Evolutionary conservation across 2,888 invertebrate genomes (phyloP), one percentile per base, ranked within the genome.

Genomic region (Phengaris arion): DNA sequence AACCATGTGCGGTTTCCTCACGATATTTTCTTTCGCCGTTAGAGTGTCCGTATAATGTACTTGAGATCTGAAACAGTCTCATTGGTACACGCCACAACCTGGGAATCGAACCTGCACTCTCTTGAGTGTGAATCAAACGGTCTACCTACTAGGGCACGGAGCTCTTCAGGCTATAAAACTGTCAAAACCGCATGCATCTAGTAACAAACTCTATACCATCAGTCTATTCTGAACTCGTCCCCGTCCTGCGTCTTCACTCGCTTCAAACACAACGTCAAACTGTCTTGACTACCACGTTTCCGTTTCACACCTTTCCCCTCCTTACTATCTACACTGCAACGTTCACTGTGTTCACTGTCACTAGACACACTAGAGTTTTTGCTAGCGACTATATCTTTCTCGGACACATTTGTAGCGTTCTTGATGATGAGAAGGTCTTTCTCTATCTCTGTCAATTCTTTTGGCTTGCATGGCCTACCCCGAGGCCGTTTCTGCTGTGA

Each of bases 351-450:
- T 48, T 92, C 91, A 0, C 86, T 85, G 68, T 91, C 90, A 35
- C 89, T 92, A 0, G 90, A 89, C 1, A 87, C 76, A 0, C 85
- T 64, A 12, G 12, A 45, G 35, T 64, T 64, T 64, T 64, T 64
- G 35, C 2, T 35, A 35, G 35, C 35, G 35, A 35, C 10, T 6
- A 45, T 2, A 12, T 64, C 64, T 35, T 64, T 64, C 35, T 64
- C 64, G 6, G 35, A 6, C 64, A 45, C 83, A 69, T 84, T 89
- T 0, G 90, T 89, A 0, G 93, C 94, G 35, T 83, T 92, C 74
- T 87, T 88, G 2, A 94, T 94, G 0, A 93, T 92, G 0, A 92
- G 78, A 0, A 93, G 80, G 77, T 93, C 93, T 77, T 92, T 92
- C 74, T 93, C 93, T 1, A 93, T 90, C 48, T 93, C 93, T 0